Evolutionary conservation across 2,888 invertebrate genomes (phyloP), one percentile per base, ranked within the genome.

Genomic region (Strigamia maritima): DNA sequence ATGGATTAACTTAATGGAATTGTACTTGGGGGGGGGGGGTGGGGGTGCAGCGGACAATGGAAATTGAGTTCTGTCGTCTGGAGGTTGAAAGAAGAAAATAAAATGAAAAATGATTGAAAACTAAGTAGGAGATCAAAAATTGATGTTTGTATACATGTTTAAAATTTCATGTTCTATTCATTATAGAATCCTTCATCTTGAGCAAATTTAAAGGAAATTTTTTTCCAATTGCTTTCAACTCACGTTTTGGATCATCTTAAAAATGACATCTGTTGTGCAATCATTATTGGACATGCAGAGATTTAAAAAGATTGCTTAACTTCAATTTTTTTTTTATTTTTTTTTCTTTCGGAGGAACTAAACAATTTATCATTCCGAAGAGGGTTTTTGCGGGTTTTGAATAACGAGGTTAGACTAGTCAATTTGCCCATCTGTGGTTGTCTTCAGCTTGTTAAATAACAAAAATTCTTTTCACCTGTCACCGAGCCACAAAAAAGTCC

Each of bases 201-300:
- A 60, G 2, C 8, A 60, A 60, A 60, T 60, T 60, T 60, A 6
- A 44, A 60, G 19, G 60, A 2, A 60, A 60, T 10, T 60, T 19
- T 49, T 10, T 19, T 60, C 22, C 60, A 24, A 19, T 10, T 60
- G 60, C 60, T 22, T 60, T 60, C 60, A 60, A 60, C 60, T 6
- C 60, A 60, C 60, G 60, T 60, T 8, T n/a, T 10, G 22, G 60
- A 60, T 60, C 60, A 60, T 60, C 60, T 60, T 60, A 60, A 60
- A 60, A 60, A 4, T 19, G 22, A 60, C 60, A 60, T 24, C 19
- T 60, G 60, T 6, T n/a, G n/a, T 3, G 49, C 2, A 14, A n/a
- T 14, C 49, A n/a, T 49, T 49, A 14, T 6, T 6, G 12, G 3
- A n/a, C 14, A 49, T n/a, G 16, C 49, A n/a, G 3, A n/a, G n/a